phyloP scores from a whole-genome alignment of 2,888 invertebrate genomes.

The Morinoia aosen region DNA sequence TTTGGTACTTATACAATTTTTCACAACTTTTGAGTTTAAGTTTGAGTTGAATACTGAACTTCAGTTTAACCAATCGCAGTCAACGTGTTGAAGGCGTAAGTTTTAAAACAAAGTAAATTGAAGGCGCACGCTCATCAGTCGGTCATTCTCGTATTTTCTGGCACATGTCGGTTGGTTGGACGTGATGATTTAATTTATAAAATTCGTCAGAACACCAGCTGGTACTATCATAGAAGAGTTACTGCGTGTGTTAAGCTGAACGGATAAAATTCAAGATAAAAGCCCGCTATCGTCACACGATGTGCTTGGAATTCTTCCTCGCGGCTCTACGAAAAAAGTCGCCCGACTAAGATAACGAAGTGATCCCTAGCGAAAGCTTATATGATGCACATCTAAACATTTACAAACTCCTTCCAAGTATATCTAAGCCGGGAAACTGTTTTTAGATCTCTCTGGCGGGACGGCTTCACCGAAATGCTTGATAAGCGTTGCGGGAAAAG shows the following conservation, averaged over 20 bases:
- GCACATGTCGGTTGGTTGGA: not conserved
- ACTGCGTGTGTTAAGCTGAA: too few species aligned
- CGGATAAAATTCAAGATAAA: not conserved
- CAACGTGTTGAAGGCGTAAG: too few species aligned
- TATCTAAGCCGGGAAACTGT: not conserved
- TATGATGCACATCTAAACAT: not conserved
- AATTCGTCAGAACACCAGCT: not conserved
- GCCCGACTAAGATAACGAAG: not conserved
- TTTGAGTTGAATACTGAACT: too few species aligned
- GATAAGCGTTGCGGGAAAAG: conserved; percentile 12
- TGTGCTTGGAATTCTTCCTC: not conserved
- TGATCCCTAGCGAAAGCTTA: not conserved
- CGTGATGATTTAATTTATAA: not conserved
- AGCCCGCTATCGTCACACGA: not conserved
- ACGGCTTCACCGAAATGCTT: not conserved
- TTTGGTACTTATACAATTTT: too few species aligned
- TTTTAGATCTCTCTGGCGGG: not conserved
- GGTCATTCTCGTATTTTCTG: not conserved
- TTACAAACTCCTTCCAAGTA: not conserved
- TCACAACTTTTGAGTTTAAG: too few species aligned
- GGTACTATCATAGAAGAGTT: too few species aligned
- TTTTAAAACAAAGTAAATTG: too few species aligned
- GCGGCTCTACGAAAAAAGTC: not conserved
- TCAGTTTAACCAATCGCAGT: too few species aligned
- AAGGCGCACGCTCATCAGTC: not conserved